phyloP scores from a whole-genome alignment of 2,797 vertebrate species.

The Galagoides demidoff region DNA sequence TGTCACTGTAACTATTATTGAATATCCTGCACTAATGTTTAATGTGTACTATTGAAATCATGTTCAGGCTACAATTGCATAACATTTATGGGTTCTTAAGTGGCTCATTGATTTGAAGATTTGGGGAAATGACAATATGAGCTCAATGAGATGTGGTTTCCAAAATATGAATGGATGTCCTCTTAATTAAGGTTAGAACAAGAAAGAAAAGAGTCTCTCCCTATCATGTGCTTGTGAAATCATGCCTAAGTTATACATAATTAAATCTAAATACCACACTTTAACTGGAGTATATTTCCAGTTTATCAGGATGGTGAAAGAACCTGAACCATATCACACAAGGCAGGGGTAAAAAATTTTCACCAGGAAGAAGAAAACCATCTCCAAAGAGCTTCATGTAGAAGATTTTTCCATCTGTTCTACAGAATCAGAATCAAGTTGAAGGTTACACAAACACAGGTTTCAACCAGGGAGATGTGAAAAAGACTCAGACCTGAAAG shows the following conservation, averaged over 20 bases:
- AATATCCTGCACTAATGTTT: not conserved
- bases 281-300: slow-evolving; percentile 1
- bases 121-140: not conserved
- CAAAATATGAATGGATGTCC: slow-evolving; percentile 9
- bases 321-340: not conserved
- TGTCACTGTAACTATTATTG: not conserved
- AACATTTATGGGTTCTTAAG: not conserved
- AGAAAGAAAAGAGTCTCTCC: not conserved
- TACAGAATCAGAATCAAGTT: not conserved
- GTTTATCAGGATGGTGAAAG: not conserved
- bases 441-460: not conserved
- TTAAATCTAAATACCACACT: not conserved
- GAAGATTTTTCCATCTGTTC: not conserved
- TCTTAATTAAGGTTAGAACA: slow-evolving; percentile 1
- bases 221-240: slow-evolving; percentile 28
- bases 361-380: not conserved
- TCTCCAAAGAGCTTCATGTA: not conserved
- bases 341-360: not conserved
- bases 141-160: not conserved
- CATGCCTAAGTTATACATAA: not conserved
- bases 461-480: not conserved
- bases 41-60: not conserved
- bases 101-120: slow-evolving; percentile 34
- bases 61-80: not conserved
- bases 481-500: not conserved